Base-by-base conservation (phyloP, 2,888 invertebrate genomes). In the Seira ritae region DNA sequence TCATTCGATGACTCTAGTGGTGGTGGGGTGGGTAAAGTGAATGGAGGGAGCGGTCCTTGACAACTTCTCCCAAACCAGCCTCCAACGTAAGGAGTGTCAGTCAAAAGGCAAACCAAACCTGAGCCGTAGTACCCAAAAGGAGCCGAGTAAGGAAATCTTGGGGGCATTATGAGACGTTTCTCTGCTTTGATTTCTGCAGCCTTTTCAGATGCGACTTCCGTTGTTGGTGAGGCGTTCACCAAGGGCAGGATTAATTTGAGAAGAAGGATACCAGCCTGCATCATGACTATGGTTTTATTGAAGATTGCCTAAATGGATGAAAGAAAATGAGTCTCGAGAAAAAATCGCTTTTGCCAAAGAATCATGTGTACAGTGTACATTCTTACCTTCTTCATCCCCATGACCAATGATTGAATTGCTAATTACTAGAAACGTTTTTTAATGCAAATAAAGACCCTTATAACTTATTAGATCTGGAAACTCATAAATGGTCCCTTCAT, bases 1-100 rank as follows among this genome's bases (percentile, higher is more conserved):
- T n/a, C n/a, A n/a, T n/a, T n/a, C n/a, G n/a, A n/a, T 4, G 31
- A 31, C 8, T 8, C 31, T 4, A 31, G 31, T 31, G 31, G 31
- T 4, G 31, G 31, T 31, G 31, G 31, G 8, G 31, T 31, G 2
- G 31, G 31, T 4, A 31, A 8, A 8, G 31, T 31, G 8, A 31
- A 31, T 8, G 31, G 31, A 8, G 31, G 31, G 8, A 31, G 31
- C 8, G 31, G 31, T 4, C 31, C 31, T 31, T 31, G 31, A 31
- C 76, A 76, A 6, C 67, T 55, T 19, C 76, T 50, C 1, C 68
- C 68, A 50, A 68, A 68, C 76, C 76, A 76, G 0, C 76, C 76
- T 17, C 76, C 76, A 17, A 68, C 15, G 15, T 76, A 76, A 19
- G 76, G 68, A n/a, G n/a, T 19, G n/a, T n/a, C 60, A 8, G 50